Conservation (phyloP, 2,113 vertebrate species). For the Colinus virginianus region DNA sequence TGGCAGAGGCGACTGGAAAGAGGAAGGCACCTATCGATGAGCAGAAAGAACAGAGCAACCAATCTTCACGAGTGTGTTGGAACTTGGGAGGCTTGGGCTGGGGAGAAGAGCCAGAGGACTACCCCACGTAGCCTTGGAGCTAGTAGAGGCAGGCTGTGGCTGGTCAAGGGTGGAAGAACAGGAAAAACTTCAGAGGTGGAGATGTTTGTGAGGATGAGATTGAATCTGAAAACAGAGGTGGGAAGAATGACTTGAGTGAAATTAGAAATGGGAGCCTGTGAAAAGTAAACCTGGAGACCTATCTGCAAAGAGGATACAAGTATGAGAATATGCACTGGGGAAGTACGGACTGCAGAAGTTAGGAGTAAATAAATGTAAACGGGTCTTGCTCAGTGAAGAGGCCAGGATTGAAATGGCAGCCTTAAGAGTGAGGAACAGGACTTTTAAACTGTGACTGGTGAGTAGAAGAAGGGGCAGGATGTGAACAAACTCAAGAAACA, state of each 20-base stretch:
- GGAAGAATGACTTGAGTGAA: not conserved
- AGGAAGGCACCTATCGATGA: not conserved
- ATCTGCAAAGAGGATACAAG: not conserved
- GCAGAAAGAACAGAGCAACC: not conserved
- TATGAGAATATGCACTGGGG: not conserved
- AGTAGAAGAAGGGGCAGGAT: not conserved
- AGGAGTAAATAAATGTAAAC: not conserved
- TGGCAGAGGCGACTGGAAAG: not conserved
- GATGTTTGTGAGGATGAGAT: not conserved
- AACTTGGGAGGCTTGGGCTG: accelerated
- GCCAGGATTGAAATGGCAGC: not conserved
- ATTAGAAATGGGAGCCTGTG: not conserved
- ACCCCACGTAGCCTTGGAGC: not conserved
- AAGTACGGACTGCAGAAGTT: not conserved
- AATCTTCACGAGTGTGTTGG: not conserved
- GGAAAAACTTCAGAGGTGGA: not conserved
- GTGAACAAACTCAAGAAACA: not conserved
- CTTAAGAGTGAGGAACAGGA: not conserved
- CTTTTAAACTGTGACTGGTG: not conserved
- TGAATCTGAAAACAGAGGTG: not conserved
- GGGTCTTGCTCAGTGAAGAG: not conserved
- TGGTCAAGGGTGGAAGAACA: not conserved
- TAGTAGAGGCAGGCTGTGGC: not conserved
- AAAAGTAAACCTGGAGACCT: not conserved
- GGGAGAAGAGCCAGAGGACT: not conserved